Evolutionary conservation across 1,140 invertebrate genomes (phyloP).

Genomic region (Brachionus plicatilis): DNA sequence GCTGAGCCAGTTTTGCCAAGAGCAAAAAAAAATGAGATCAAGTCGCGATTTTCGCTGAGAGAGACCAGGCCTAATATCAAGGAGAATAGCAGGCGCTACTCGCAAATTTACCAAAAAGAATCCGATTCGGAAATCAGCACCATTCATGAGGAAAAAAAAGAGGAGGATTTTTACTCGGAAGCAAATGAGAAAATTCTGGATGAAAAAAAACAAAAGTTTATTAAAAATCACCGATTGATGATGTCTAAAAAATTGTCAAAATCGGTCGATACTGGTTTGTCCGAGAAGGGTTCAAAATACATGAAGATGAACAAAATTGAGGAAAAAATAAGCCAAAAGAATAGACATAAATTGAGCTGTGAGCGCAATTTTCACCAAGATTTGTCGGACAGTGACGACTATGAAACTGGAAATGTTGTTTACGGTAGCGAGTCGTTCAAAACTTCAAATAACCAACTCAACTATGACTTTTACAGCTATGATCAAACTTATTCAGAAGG

Average conservation of each 20-base stretch:
- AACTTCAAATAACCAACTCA: not conserved
- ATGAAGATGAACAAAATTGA: conserved; percentile 7
- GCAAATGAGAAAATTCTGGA: not conserved
- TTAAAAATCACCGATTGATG: conserved; percentile 17
- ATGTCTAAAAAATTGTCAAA: conserved; percentile 17
- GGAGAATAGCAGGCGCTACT: not conserved
- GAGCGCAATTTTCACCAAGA: not conserved
- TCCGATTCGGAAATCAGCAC: not conserved
- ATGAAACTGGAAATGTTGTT: not conserved
- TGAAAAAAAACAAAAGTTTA: conserved; percentile 12
- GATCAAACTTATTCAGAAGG: not conserved
- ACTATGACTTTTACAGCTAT: conserved; percentile 10
- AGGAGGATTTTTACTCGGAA: not conserved
- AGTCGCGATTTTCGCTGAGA: not conserved
- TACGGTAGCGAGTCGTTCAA: not conserved
- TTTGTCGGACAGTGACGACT: not conserved
- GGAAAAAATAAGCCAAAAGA: conserved; percentile 2
- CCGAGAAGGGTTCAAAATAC: not conserved
- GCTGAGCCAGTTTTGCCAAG: not conserved
- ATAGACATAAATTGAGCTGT: not conserved
- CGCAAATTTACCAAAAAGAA: conserved; percentile 11
- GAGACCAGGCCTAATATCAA: not conserved
- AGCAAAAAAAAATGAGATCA: conserved; percentile 9
- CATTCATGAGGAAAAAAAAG: not conserved
- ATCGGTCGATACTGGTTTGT: conserved; percentile 22